Evolutionary conservation across 2,888 invertebrate species (phyloP).

Genomic region (Acrocyrtus sp.): DNA sequence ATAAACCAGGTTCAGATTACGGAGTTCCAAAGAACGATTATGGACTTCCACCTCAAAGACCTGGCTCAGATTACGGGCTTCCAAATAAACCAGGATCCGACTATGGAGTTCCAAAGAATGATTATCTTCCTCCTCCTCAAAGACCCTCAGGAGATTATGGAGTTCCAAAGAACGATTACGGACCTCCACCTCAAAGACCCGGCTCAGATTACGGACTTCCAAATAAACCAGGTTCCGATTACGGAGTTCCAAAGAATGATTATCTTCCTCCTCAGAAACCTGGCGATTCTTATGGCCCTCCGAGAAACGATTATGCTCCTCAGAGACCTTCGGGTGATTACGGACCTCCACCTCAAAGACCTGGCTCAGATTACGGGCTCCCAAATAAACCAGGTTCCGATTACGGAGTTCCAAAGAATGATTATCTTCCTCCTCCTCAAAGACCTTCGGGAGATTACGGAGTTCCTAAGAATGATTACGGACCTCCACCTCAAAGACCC

Average conservation of each 20-base stretch:
- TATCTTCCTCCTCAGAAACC: constrained; percentile 26
- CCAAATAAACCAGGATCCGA: not conserved
- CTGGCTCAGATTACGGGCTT: not conserved
- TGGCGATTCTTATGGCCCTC: constrained; percentile 8
- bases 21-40: constrained; percentile 5
- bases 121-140: constrained; percentile 12
- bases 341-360: constrained; percentile 8
- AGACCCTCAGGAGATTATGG: too few relatives aligned
- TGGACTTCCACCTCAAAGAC: too few relatives aligned
- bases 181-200: constrained; percentile 11
- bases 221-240: constrained; percentile 6
- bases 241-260: constrained; percentile 19
- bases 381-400: not conserved
- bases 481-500: too few relatives aligned
- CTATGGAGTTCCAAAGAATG: constrained; percentile 10
- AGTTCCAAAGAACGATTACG: not conserved
- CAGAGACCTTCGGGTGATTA: constrained; percentile 21
- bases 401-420: constrained; percentile 12
- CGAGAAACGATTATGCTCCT: constrained; percentile 31
- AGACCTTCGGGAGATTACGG: constrained; percentile 8
- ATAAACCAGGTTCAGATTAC: constrained; percentile 14
- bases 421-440: constrained; percentile 7
- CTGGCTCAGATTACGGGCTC: not conserved
- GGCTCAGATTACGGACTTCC: constrained; percentile 2
- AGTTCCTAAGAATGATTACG: constrained; percentile 10